Base-by-base conservation (phyloP, 2,113 vertebrate genomes). In the Proterorhinus semilunaris region DNA sequence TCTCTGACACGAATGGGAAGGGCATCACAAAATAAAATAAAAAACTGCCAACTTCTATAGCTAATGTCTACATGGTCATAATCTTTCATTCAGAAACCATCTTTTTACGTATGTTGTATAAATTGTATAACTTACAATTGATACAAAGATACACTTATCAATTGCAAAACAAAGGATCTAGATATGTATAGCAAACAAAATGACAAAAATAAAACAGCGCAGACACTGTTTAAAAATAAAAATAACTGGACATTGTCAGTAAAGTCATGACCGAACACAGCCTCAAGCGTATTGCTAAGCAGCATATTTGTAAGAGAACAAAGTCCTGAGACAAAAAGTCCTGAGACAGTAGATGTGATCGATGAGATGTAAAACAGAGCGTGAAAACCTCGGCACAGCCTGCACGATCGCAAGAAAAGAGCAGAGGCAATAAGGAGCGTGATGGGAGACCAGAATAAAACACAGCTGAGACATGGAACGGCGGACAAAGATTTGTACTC, bases 401-500 rank as follows among this genome's bases (percentile, higher is more conserved):
- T 11, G 65, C 47, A 78, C 58, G 1, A 51, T 59, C n/a, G 64
- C 53, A 27, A 70, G 67, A 72, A 62, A 67, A 61, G 50, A 58
- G 62, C 36, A 0, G 15, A 61, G 50, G 65, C 50, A 77, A 82
- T 58, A n/a, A 62, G 65, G 17, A 75, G 65, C 44, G 62, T 68
- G 77, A 79, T 71, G 72, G 57, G 80, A 69, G 71, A 67, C 81
- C 77, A 21, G 71, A 81, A 76, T 74, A 71, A 84, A 78, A 84
- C 76, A 75, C 4, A 72, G 74, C 62, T 12, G 21, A 83, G 87
- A 87, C 81, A 78, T 80, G 76, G 68, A 44, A 52, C 68, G 69
- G 67, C 64, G 86, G 82, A 75, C 79, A 48, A 76, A 83, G 86
- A 88, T 87, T 85, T 80, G 79, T 72, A 77, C 52, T 43, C 70